Percentiles rank a stretch among this genome's conserved stretches.
Evolutionary conservation across 2,888 invertebrate species (phyloP).

Genomic region (Mantis religiosa): DNA sequence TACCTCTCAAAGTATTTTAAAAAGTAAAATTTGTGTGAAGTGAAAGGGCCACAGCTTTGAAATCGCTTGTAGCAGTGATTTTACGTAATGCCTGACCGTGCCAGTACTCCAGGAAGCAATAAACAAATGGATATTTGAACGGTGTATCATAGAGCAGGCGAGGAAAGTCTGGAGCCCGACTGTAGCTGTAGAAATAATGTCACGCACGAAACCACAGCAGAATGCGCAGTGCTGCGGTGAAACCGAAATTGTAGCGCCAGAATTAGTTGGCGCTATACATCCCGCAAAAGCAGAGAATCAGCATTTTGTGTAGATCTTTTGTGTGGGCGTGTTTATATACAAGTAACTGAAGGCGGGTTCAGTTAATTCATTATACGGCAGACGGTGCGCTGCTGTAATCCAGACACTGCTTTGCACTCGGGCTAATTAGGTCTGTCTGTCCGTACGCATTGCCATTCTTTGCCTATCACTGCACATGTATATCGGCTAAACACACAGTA

Average conservation of each 20-base stretch:
- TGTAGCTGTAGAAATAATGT: too few relatives aligned
- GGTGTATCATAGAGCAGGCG: too few relatives aligned
- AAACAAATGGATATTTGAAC: too few relatives aligned
- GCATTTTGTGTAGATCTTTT: neutral
- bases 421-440: neutral
- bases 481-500: neutral
- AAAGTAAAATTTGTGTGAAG: too few relatives aligned
- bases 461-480: neutral
- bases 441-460: neutral
- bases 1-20: too few relatives aligned
- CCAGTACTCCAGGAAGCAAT: too few relatives aligned
- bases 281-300: neutral
- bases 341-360: neutral
- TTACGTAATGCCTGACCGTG: too few relatives aligned
- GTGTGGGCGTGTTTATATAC: neutral
- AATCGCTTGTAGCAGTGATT: too few relatives aligned
- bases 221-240: too few relatives aligned
- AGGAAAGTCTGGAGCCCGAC: too few relatives aligned
- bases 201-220: too few relatives aligned
- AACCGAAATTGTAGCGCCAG: neutral
- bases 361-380: neutral
- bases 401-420: slow-evolving; percentile 7
- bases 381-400: neutral
- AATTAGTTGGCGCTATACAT: neutral
- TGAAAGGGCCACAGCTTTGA: too few relatives aligned